These are phyloP conservation scores for Macrotus californicus DNA, from an alignment of 2,113 vertebrate genomes.

Conservation along the genomic window DNA sequence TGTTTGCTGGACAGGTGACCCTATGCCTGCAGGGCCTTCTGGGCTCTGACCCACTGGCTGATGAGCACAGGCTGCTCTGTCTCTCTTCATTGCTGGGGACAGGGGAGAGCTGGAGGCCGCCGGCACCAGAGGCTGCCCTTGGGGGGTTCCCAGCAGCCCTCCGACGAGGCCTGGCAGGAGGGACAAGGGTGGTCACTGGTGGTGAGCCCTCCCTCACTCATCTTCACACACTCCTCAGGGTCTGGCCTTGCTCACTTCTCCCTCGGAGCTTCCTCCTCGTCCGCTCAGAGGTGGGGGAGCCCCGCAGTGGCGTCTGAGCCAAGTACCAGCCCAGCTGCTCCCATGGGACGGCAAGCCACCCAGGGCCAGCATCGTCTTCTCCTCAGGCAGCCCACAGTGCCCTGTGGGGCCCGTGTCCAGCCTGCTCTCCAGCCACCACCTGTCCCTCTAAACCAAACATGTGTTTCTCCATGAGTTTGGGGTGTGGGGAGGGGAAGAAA, in stretches of 20 bases:
- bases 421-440: not conserved
- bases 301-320: not conserved
- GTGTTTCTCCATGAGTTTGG: not conserved
- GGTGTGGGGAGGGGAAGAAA: not conserved
- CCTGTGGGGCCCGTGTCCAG: not conserved
- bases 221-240: not conserved
- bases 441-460: not conserved
- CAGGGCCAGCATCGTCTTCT: not conserved
- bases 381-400: not conserved
- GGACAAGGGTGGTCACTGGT: fast-evolving
- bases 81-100: not conserved
- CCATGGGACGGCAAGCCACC: too few relatives aligned
- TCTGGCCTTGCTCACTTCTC: not conserved
- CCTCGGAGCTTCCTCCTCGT: not conserved
- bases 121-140: not conserved
- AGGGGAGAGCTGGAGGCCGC: not conserved
- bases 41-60: not conserved
- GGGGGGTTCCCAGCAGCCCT: not conserved
- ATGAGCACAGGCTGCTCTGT: not conserved
- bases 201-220: not conserved
- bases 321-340: not conserved
- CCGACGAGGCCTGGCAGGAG: not conserved
- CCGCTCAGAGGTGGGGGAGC: not conserved
- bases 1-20: not conserved
- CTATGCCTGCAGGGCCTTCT: not conserved